phyloP scores from a whole-genome alignment of 2,113 vertebrate genomes.

The Synodontis membranacea region DNA sequence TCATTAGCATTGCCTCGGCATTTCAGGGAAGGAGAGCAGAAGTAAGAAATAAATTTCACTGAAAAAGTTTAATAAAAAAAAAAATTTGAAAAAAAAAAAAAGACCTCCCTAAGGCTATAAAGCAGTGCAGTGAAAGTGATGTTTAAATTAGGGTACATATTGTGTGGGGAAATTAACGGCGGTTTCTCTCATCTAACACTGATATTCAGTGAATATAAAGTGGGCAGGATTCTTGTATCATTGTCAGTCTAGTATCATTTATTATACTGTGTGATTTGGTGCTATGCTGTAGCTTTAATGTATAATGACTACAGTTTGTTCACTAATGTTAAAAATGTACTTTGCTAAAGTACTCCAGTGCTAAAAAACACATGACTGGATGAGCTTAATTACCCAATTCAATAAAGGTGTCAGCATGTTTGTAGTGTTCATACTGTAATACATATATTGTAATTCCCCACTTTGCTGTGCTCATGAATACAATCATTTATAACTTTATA shows the following conservation, averaged over 20 bases:
- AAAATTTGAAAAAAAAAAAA: too few relatives aligned
- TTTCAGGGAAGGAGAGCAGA: too few relatives aligned
- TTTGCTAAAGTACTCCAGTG: background rate
- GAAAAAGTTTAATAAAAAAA: background rate
- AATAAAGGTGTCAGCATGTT: background rate
- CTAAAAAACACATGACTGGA: too few relatives aligned
- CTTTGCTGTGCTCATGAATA: background rate
- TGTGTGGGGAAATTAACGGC: background rate
- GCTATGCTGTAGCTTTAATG: background rate
- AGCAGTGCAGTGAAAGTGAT: background rate
- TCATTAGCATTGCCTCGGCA: background rate
- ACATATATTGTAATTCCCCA: background rate
- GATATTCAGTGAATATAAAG: background rate
- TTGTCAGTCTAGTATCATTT: background rate
- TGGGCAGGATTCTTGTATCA: background rate
- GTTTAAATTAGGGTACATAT: background rate
- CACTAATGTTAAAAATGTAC: background rate
- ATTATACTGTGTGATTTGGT: background rate
- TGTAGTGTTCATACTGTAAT: background rate
- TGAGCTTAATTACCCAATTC: background rate
- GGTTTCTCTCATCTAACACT: slow-evolving; percentile 1
- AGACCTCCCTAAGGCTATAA: background rate
- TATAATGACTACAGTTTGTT: background rate
- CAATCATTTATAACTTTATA: background rate
- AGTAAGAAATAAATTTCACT: background rate